phyloP scores from a whole-genome alignment of 2,888 invertebrate genomes.

The Lomographa bimaculata region DNA sequence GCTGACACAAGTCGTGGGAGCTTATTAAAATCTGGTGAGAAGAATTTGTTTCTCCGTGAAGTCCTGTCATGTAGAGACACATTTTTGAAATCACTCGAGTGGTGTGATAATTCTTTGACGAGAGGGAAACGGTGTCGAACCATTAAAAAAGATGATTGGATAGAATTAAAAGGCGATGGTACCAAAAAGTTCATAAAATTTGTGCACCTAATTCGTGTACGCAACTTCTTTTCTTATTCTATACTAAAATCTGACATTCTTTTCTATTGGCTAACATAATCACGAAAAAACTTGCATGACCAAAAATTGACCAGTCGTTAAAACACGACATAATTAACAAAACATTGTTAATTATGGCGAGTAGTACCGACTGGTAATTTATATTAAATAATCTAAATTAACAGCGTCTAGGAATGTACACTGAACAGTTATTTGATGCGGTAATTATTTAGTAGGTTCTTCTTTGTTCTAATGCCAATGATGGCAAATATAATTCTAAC shows the following conservation, averaged over 20 bases:
- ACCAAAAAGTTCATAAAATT: constrained; percentile 36
- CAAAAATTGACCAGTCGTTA: constrained; percentile 1
- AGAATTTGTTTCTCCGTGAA: constrained; percentile 72
- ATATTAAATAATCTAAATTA: constrained; percentile 5
- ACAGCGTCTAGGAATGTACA: constrained; percentile 6
- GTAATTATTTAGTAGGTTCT: neutral
- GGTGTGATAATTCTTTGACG: constrained; percentile 77
- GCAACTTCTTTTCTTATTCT: constrained; percentile 2
- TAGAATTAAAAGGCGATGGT: constrained; percentile 67
- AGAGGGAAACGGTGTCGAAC: constrained; percentile 67
- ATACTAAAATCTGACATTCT: constrained; percentile 1
- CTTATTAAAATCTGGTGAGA: constrained; percentile 73
- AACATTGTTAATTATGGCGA: too few species aligned
- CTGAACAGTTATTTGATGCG: constrained; percentile 2
- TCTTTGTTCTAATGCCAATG: neutral
- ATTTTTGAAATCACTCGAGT: constrained; percentile 74
- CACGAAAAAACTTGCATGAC: constrained; percentile 10
- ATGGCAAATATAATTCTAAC: neutral
- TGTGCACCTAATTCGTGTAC: constrained; percentile 25
- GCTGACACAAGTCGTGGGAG: constrained; percentile 52
- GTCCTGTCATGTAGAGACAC: constrained; percentile 70
- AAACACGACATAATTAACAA: neutral
- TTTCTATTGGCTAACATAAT: constrained; percentile 3
- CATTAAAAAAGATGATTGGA: constrained; percentile 72
- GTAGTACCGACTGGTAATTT: too few species aligned